Conservation (phyloP, 2,113 vertebrate genomes). For the Aphyosemion australe region DNA sequence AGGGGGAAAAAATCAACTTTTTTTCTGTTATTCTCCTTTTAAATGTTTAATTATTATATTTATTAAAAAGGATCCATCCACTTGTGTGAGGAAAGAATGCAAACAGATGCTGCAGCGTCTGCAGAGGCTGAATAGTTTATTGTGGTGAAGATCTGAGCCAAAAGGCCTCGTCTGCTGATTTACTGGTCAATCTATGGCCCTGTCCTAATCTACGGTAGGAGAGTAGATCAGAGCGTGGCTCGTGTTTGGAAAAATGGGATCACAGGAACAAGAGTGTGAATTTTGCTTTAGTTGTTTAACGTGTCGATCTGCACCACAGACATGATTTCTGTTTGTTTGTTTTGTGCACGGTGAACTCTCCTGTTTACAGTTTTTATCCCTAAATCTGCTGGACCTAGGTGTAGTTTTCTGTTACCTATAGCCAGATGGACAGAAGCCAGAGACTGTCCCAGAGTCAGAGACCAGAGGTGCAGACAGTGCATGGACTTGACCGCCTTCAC, state of each 20-base stretch:
- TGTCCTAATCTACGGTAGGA: background rate
- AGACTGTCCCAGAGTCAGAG: slow-evolving; percentile 85
- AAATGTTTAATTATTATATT: too few species aligned
- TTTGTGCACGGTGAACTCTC: too few species aligned
- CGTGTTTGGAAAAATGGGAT: background rate
- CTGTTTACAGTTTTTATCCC: too few species aligned
- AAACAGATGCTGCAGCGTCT: background rate
- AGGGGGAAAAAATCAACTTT: too few species aligned
- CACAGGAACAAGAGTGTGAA: background rate
- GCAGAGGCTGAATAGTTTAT: background rate
- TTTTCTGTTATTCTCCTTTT: background rate
- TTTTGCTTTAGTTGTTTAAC: too few species aligned
- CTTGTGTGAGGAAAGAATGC: too few species aligned
- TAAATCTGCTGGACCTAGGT: too few species aligned
- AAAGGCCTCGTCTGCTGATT: background rate
- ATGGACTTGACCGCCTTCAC: slow-evolving; percentile 84
- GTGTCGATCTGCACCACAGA: too few species aligned
- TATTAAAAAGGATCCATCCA: too few species aligned
- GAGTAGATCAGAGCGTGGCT: background rate
- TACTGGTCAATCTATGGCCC: background rate
- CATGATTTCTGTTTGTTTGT: too few species aligned
- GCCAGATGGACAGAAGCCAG: slow-evolving; percentile 87
- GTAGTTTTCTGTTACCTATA: slow-evolving; percentile 47
- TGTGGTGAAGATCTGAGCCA: background rate
- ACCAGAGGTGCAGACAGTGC: slow-evolving; percentile 92